Conservation (phyloP, 2,797 vertebrate species). For the Lagocephalus sceleratus region DNA sequence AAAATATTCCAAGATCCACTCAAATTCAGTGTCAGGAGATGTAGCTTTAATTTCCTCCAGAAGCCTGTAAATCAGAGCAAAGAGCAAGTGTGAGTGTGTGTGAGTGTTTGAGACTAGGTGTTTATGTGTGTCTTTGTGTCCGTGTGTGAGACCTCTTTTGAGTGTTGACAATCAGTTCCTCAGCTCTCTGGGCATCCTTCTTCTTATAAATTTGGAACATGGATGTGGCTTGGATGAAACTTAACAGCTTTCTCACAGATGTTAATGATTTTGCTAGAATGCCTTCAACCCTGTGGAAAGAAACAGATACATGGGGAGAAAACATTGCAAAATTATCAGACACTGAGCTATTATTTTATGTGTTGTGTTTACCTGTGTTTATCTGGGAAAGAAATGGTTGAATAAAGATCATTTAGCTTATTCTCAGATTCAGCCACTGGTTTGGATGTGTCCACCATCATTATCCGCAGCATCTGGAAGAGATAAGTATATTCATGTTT, state of each 20-base stretch:
- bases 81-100: neutral
- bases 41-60: constrained; percentile 67
- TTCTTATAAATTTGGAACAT: constrained; percentile 64
- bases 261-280: constrained; percentile 31
- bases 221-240: constrained; percentile 63
- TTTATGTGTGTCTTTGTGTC: neutral
- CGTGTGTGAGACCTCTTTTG: constrained; percentile 50
- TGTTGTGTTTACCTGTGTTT: constrained; percentile 67
- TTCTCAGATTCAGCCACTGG: constrained; percentile 23
- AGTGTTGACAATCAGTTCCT: constrained; percentile 48
- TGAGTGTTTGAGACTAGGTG: neutral
- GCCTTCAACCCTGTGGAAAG: constrained; percentile 52
- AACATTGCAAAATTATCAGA: neutral
- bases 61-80: constrained; percentile 52
- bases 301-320: neutral
- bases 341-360: constrained; percentile 1
- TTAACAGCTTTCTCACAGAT: constrained; percentile 49
- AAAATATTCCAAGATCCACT: constrained; percentile 49
- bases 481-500: too few species aligned
- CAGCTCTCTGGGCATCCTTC: constrained; percentile 49
- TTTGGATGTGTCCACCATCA: constrained; percentile 51
- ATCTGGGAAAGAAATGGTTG: constrained; percentile 69
- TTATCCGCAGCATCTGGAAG: constrained; percentile 5
- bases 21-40: constrained; percentile 62
- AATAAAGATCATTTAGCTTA: constrained; percentile 59